A percentile compares a stretch with the other conserved stretches of the same genome.
Conservation (phyloP, 2,113 vertebrate species). For the Alectura lathami region DNA sequence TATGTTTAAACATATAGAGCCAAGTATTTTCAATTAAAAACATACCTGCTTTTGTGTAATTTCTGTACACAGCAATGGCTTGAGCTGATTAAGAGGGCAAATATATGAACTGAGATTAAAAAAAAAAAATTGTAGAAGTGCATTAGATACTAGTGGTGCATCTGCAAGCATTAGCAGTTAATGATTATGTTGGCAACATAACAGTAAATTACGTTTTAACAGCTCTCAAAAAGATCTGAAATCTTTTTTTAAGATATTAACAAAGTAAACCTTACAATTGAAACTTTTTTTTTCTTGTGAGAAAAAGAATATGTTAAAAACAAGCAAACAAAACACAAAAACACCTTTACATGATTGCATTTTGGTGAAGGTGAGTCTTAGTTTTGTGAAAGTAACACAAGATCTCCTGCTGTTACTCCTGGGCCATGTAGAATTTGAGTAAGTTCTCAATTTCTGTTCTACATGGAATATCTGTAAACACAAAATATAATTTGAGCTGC, state of each 20-base stretch:
- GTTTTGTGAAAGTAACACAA: neutral
- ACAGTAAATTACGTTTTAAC: neutral
- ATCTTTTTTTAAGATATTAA: neutral
- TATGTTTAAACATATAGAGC: neutral
- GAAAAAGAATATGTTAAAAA: neutral
- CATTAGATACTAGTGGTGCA: neutral
- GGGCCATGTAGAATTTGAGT: neutral
- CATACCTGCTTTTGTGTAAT: neutral
- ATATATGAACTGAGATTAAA: neutral
- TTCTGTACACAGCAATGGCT: neutral
- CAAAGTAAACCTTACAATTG: neutral
- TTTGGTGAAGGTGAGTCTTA: neutral
- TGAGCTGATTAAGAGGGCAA: neutral
- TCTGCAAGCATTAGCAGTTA: neutral
- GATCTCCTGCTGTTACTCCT: neutral
- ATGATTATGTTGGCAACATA: neutral
- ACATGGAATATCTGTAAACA: neutral
- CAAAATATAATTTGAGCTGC: neutral
- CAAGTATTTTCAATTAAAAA: neutral
- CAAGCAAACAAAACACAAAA: too few species aligned
- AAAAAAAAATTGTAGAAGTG: neutral
- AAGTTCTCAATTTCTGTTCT: neutral
- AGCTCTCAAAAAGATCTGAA: neutral
- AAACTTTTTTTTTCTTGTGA: neutral
- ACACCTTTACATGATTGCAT: neutral